Evolutionary conservation across 2,888 invertebrate genomes (phyloP).

Genomic region (Steromphala cineraria): DNA sequence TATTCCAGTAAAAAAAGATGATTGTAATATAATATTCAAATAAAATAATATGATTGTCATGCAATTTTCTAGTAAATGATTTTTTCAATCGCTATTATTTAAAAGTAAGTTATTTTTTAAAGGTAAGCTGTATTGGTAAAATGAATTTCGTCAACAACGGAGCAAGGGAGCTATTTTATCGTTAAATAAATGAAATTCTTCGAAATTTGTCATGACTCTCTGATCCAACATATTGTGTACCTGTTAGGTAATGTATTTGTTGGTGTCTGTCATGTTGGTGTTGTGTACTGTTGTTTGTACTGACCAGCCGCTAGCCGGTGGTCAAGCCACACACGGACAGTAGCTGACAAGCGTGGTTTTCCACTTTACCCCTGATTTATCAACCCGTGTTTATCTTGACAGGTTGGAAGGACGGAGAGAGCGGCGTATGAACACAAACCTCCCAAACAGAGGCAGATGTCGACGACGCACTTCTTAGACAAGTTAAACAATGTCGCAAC

Average conservation of each 20-base stretch:
- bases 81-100: too few species aligned
- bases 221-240: not conserved
- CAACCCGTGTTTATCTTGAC: constrained; percentile 8
- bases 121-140: too few species aligned
- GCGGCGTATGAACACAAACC: constrained; percentile 10
- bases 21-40: too few species aligned
- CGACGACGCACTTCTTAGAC: constrained; percentile 15
- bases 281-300: not conserved
- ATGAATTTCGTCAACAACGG: not conserved
- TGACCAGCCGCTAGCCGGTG: not conserved
- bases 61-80: too few species aligned
- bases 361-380: not conserved
- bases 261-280: not conserved
- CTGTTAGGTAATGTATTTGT: not conserved
- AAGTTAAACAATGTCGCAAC: constrained; percentile 6
- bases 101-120: too few species aligned
- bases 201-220: not conserved
- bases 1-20: too few species aligned
- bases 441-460: constrained; percentile 9
- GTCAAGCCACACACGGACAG: not conserved
- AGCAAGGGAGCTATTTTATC: not conserved
- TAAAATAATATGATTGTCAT: too few species aligned
- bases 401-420: not conserved
- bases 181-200: not conserved
- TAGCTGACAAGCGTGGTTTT: not conserved